phyloP scores from a whole-genome alignment of 2,113 vertebrate genomes.

The Callionymus lyra region DNA sequence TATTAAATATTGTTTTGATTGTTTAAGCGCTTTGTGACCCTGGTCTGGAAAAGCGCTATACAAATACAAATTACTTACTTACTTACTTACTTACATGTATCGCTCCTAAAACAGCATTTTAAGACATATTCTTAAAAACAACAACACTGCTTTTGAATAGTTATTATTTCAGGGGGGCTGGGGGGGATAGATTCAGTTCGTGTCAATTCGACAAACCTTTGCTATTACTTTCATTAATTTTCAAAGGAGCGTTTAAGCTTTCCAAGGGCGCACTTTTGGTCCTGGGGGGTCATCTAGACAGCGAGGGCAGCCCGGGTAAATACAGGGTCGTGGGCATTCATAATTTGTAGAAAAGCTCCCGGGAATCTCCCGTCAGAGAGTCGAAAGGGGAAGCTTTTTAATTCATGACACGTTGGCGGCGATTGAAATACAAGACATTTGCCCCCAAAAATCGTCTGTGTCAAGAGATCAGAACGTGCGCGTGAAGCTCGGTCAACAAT shows the following conservation, averaged over 20 bases:
- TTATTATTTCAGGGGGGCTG: too few relatives aligned
- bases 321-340: constrained; percentile 88
- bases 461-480: constrained; percentile 38
- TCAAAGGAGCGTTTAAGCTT: neutral
- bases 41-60: too few relatives aligned
- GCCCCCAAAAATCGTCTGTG: constrained; percentile 14
- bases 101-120: too few relatives aligned
- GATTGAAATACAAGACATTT: constrained; percentile 38
- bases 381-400: constrained; percentile 15
- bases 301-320: constrained; percentile 80
- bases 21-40: too few relatives aligned
- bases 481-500: constrained; percentile 11
- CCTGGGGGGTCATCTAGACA: constrained; percentile 66
- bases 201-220: neutral
- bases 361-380: constrained; percentile 45
- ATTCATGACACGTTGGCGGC: constrained; percentile 43
- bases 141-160: too few relatives aligned
- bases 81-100: too few relatives aligned
- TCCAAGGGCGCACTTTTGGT: constrained; percentile 47
- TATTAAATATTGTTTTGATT: too few relatives aligned
- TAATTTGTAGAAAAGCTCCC: constrained; percentile 79
- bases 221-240: neutral
- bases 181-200: neutral
- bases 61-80: too few relatives aligned
- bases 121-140: too few relatives aligned